Base-by-base conservation (phyloP, 2,113 vertebrate genomes). In the Camelus bactrianus region DNA sequence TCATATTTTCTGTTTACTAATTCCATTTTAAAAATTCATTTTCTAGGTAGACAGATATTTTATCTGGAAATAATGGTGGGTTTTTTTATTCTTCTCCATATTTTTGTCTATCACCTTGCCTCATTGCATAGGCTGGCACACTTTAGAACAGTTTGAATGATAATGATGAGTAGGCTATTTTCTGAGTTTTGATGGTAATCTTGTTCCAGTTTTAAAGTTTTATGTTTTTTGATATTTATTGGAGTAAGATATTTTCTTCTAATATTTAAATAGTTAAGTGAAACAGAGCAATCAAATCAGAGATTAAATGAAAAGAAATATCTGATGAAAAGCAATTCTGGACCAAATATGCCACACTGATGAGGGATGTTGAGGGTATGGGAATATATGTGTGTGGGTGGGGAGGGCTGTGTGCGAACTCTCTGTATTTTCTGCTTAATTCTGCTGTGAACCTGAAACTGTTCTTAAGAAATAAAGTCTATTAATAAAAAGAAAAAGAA, bases 161-260 rank as follows among this genome's bases (percentile, higher is more conserved):
- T 92, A n/a, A 35, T 65, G 12, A 65, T 80, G 42, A 67, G 28
- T 92, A 84, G 35, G 14, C 26, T 84, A 32, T 30, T 94, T 97
- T 80, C 28, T 48, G 79, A 85, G 85, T 85, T 93, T 87, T 77
- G 56, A 56, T 83, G 24, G 7, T 54, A 77, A 30, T 64, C 67
- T 79, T 52, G 1, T 88, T 91, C 14, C n/a, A 67, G 46, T 89
- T 83, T 88, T 91, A 92, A 93, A 46, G 17, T 83, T 88, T 94
- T 93, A 26, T 84, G 15, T 64, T 87, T 93, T 70, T 48, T 13
- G 5, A 26, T 84, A 4, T 73, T 79, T 70, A 83, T 75, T 91
- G 77, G 7, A 24, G 80, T 94, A 67, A 75, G 24, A 4, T 30
- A 77, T 82, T 87, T 88, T 65, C 20, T 30, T 84, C 58, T 86